A percentile compares a stretch with the other conserved stretches of the same genome.
These are phyloP conservation scores for Taenioides sp. DNA, from an alignment of 2,797 vertebrate genomes.

Conservation along the genomic window DNA sequence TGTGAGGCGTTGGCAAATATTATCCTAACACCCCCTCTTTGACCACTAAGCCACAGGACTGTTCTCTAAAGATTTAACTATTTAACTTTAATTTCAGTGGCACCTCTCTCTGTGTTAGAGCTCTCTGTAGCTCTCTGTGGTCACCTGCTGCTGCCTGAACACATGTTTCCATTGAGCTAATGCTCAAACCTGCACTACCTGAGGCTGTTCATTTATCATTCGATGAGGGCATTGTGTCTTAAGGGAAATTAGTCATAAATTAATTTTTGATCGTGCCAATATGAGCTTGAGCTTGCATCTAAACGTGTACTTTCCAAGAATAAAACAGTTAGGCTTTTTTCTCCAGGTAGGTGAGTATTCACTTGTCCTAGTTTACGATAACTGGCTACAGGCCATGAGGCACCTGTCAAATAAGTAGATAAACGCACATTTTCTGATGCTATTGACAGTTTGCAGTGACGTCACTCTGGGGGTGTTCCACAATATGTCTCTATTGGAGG, in stretches of 20 bases:
- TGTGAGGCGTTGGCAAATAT: too few species aligned
- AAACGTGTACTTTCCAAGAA: constrained; percentile 29
- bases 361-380: too few species aligned
- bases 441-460: neutral
- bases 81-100: too few species aligned
- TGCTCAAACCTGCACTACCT: neutral
- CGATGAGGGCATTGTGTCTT: neutral
- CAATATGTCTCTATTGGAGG: too few species aligned
- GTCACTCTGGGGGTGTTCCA: too few species aligned
- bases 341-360: neutral
- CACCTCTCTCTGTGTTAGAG: neutral
- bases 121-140: neutral
- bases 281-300: too few species aligned
- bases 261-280: constrained; percentile 4
- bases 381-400: neutral
- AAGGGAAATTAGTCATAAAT: constrained; percentile 9
- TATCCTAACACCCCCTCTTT: too few species aligned
- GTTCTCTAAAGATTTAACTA: too few species aligned
- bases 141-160: neutral
- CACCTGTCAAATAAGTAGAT: neutral
- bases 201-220: neutral
- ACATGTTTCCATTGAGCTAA: constrained; percentile 9
- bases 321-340: constrained; percentile 8
- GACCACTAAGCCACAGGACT: too few species aligned
- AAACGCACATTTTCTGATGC: neutral